phyloP scores from a whole-genome alignment of 2,797 vertebrate species.

The Sebastes hubbsi region DNA sequence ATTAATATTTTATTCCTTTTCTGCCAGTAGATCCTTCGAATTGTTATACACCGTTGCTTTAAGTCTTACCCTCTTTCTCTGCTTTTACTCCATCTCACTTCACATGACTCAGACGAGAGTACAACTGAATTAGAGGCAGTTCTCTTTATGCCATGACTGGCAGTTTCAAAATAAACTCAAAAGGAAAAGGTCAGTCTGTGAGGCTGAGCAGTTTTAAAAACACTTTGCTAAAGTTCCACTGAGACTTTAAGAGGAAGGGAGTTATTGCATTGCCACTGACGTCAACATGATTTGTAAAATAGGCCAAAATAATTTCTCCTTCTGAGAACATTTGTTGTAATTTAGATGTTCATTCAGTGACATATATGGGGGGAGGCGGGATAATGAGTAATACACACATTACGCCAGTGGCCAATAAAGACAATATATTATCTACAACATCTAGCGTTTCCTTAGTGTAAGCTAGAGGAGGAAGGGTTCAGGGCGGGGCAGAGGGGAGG shows the following conservation, averaged over 20 bases:
- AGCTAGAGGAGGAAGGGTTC: conserved; percentile 4
- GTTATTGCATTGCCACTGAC: background rate
- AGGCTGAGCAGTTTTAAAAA: conserved; percentile 26
- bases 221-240: conserved; percentile 10
- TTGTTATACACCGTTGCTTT: background rate
- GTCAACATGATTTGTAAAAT: background rate
- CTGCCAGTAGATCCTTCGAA: rapidly evolving
- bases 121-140: conserved; percentile 5
- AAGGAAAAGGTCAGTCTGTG: conserved; percentile 30
- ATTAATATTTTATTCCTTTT: rapidly evolving
- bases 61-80: background rate
- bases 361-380: too few species aligned
- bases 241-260: conserved; percentile 4
- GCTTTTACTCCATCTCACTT: background rate
- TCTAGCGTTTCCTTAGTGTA: conserved; percentile 20
- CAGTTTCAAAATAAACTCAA: conserved; percentile 31
- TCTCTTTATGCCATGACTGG: background rate
- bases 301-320: background rate
- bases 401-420: background rate
- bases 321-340: background rate
- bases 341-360: background rate
- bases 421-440: background rate
- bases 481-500: conserved; percentile 55
- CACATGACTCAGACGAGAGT: background rate
- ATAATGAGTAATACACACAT: background rate